These are phyloP conservation scores for Microdon myrmicae DNA, from an alignment of 2,888 invertebrate species.

Conservation along the genomic window DNA sequence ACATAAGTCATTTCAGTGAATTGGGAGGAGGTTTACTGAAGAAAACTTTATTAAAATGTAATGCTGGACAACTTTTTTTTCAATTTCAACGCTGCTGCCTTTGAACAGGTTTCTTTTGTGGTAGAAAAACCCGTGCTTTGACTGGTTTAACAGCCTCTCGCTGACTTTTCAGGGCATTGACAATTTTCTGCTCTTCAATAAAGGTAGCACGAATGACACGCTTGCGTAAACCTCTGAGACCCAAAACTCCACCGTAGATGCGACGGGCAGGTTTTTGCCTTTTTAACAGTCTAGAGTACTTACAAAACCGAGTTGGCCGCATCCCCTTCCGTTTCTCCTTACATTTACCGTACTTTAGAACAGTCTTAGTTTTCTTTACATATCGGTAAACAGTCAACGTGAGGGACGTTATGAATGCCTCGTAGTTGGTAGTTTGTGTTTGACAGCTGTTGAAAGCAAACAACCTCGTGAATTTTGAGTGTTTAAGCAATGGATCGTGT, in stretches of 20 bases:
- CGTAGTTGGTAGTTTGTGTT: too few species aligned
- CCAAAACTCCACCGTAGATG: constrained; percentile 93
- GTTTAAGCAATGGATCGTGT: too few species aligned
- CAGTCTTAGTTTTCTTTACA: constrained; percentile 91
- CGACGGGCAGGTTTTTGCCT: constrained; percentile 95
- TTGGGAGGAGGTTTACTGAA: too few species aligned
- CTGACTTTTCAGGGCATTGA: constrained; percentile 91
- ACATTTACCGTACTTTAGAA: constrained; percentile 95
- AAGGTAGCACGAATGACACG: constrained; percentile 96
- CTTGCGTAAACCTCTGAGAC: constrained; percentile 92
- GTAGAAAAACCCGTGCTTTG: constrained; percentile 56
- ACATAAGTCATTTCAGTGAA: too few species aligned
- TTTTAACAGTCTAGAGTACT: constrained; percentile 86
- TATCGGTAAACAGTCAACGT: constrained; percentile 98
- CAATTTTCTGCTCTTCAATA: constrained; percentile 97
- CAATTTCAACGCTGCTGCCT: constrained; percentile 59
- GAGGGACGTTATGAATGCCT: too few species aligned
- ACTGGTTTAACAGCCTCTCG: too few species aligned
- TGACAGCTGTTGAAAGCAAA: too few species aligned
- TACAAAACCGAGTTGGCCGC: constrained; percentile 88
- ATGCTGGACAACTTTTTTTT: constrained; percentile 59
- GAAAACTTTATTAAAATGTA: constrained; percentile 47
- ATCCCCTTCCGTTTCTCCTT: constrained; percentile 92
- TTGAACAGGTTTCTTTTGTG: constrained; percentile 61
- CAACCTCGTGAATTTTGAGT: too few species aligned